phyloP scores from a whole-genome alignment of 1,140 invertebrate genomes.

The Papilio polytes region DNA sequence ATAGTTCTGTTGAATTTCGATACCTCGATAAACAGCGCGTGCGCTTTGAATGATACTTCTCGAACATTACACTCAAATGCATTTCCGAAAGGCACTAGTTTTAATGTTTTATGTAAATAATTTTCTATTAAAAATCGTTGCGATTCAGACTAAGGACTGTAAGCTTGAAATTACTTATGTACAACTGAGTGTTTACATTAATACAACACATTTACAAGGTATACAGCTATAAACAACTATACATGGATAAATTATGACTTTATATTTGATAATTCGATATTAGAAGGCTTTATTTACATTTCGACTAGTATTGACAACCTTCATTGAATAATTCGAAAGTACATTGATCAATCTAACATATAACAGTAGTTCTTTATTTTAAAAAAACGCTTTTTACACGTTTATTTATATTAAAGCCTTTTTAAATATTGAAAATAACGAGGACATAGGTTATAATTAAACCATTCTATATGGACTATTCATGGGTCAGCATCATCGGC shows the following conservation, averaged over 20 bases:
- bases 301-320: constrained; percentile 13
- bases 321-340: constrained; percentile 16
- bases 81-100: constrained; percentile 78
- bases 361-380: not conserved
- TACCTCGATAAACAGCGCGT: constrained; percentile 27
- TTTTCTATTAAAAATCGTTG: constrained; percentile 71
- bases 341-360: constrained; percentile 5
- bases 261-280: not conserved
- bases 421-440: constrained; percentile 28
- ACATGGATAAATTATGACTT: not conserved
- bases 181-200: not conserved
- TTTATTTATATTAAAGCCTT: constrained; percentile 29
- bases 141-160: constrained; percentile 39
- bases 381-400: not conserved
- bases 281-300: not conserved
- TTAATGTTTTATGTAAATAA: constrained; percentile 59
- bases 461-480: not conserved
- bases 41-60: constrained; percentile 45
- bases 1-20: constrained; percentile 26
- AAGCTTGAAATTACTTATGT: constrained; percentile 11
- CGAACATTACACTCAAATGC: constrained; percentile 66
- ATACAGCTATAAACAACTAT: not conserved
- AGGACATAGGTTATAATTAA: not conserved
- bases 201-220: constrained; percentile 15
- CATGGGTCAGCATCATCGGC: constrained; percentile 73